Percentiles rank a stretch among this genome's conserved stretches.
Evolutionary conservation across 2,797 vertebrate genomes (phyloP).

Genomic region (Mormyrops attenuatus): DNA sequence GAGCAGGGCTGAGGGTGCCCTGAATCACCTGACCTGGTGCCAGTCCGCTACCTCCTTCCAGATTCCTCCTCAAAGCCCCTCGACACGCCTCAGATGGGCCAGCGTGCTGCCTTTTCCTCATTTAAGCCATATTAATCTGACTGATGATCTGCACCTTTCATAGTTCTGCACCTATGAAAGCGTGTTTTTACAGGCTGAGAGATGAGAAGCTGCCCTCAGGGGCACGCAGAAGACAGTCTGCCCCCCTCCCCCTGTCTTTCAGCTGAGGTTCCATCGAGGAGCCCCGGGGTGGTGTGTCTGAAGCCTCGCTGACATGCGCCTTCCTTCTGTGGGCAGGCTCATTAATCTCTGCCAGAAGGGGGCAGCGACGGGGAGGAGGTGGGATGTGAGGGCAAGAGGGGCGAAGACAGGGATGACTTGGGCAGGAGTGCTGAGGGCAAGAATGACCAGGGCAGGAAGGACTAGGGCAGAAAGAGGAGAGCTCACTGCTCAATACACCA

Average conservation of each 20-base stretch:
- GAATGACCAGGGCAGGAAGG: background rate
- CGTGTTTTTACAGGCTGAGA: conserved; percentile 43
- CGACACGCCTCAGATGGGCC: background rate
- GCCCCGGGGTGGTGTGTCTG: conserved; percentile 13
- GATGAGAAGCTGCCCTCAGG: conserved; percentile 46
- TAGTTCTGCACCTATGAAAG: conserved; percentile 42
- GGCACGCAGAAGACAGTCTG: conserved; percentile 30
- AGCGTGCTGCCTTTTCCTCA: conserved; percentile 24
- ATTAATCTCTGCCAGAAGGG: conserved; percentile 18
- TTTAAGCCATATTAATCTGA: conserved; percentile 27
- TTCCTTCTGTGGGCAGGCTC: conserved; percentile 14
- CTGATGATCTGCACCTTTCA: conserved; percentile 29
- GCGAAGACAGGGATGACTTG: background rate
- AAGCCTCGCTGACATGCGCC: conserved; percentile 33
- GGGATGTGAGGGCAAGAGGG: background rate
- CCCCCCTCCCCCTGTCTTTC: conserved; percentile 31
- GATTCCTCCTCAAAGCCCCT: conserved; percentile 47
- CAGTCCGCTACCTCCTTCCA: conserved; percentile 50
- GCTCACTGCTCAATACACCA: background rate
- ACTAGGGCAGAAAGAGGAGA: background rate
- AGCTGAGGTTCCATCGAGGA: conserved; percentile 22
- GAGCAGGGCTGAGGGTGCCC: conserved; percentile 34
- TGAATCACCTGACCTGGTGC: conserved; percentile 46
- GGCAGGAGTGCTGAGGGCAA: background rate
- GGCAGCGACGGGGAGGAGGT: background rate